A percentile compares a stretch with the other conserved stretches of the same genome.
Evolutionary conservation across 2,888 invertebrate species (phyloP).

Genomic region (Philopedon plagiatum): DNA sequence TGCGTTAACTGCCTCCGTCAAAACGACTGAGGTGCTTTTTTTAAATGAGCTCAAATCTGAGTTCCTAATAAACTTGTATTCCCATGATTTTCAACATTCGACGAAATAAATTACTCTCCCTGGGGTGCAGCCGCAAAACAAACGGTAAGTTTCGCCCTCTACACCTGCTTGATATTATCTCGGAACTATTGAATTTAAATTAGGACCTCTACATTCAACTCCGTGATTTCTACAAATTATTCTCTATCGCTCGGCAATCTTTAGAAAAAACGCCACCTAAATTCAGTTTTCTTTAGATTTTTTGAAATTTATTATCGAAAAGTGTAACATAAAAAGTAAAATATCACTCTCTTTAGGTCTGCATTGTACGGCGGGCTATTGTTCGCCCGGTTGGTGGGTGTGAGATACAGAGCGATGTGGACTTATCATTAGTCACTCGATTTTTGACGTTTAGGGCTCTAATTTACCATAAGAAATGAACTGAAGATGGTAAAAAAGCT

Average conservation of each 20-base stretch:
- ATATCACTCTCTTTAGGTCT: slow-evolving; percentile 7
- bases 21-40: no score
- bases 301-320: slow-evolving; percentile 2
- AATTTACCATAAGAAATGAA: not conserved
- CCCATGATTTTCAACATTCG: not conserved
- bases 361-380: not conserved
- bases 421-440: not conserved
- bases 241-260: slow-evolving; percentile 16
- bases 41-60: not conserved
- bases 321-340: slow-evolving; percentile 17
- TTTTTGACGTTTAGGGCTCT: slow-evolving; percentile 11
- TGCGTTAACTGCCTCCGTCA: no score
- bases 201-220: not conserved
- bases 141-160: slow-evolving; percentile 1
- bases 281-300: not conserved
- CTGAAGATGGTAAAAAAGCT: no score
- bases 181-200: slow-evolving; percentile 17
- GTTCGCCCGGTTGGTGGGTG: not conserved
- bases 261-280: not conserved
- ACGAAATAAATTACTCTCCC: slow-evolving; percentile 8
- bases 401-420: not conserved
- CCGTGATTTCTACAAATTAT: slow-evolving; percentile 15
- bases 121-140: slow-evolving; percentile 5
- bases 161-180: slow-evolving; percentile 17
- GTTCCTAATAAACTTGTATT: slow-evolving; percentile 1